phyloP scores from a whole-genome alignment of 2,797 vertebrate species.

The Takifugu rubripes region DNA sequence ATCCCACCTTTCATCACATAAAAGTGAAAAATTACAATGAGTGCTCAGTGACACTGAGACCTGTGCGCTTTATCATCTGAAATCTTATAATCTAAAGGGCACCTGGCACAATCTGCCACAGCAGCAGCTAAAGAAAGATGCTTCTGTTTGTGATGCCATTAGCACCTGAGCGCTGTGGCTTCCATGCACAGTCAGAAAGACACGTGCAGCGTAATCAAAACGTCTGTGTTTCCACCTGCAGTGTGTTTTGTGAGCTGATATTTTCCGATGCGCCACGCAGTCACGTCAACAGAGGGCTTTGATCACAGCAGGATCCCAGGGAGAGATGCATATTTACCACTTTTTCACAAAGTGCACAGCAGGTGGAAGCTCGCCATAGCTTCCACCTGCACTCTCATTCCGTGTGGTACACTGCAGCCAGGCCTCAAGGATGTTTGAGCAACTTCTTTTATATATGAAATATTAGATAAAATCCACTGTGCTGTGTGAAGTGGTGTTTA shows the following conservation, averaged over 20 bases:
- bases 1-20: constrained; percentile 24
- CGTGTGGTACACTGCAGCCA: background rate
- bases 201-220: constrained; percentile 48
- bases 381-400: constrained; percentile 2
- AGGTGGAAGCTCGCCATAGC: constrained; percentile 16
- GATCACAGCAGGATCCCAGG: constrained; percentile 56
- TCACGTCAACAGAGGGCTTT: constrained; percentile 48
- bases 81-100: constrained; percentile 37
- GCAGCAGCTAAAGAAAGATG: constrained; percentile 8
- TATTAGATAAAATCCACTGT: no score
- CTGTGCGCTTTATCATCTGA: constrained; percentile 28
- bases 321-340: constrained; percentile 58
- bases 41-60: constrained; percentile 36
- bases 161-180: constrained; percentile 4
- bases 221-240: constrained; percentile 32
- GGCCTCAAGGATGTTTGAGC: no score
- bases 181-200: background rate
- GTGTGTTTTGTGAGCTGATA: constrained; percentile 38
- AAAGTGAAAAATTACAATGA: constrained; percentile 15
- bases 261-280: constrained; percentile 29
- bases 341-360: constrained; percentile 49
- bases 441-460: no score
- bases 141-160: constrained; percentile 44
- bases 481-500: no score
- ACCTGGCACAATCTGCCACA: constrained; percentile 27